Base-by-base conservation (phyloP, 2,888 invertebrate species). In the Spisula subtruncata region DNA sequence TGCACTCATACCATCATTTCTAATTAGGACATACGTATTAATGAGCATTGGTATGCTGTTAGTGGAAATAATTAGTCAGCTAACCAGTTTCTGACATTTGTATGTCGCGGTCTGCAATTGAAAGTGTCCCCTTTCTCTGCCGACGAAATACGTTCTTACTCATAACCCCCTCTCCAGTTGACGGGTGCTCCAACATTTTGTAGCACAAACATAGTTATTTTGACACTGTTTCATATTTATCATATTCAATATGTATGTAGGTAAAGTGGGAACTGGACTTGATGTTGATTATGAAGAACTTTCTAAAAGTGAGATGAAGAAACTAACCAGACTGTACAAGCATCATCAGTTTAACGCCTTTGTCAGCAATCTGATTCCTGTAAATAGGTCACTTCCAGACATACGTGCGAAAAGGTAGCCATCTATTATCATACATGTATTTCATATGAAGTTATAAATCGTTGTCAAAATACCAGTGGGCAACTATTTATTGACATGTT, bases 331-430 rank as follows among this genome's bases (percentile, higher is more conserved):
- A n/a, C 32, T 85, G 20, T 85, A 85, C 56, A 80, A 10, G 20
- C 25, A 56, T 0, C 85, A 85, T 18, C 41, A 79, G 12, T 99
- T 99, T 97, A 99, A 99, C 97, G 99, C 99, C 97, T 99, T 99
- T 96, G 99, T 98, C 95, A 99, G 99, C 96, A 99, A 99, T 97
- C 98, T 99, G 97, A 99, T 99, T 96, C 99, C 99, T 85, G 98
- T 99, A 86, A 98, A 98, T 96, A 97, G 99, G 94, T 98, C 98
- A 91, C 97, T 99, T 94, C 99, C 99, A 0, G 99, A 99, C 97
- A 98, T 99, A 0, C 97, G 99, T 91, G 99, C 99, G 97, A 98
- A 98, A 95, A 99, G 99, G 99, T 99, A 93, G 96, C 60, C 25
- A 14, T 51, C 97, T 96, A 25, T n/a, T n/a, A n/a, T n/a, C n/a